Percentiles rank a stretch among this genome's conserved stretches.
These are phyloP conservation scores for Lutraria rhynchaena DNA, from an alignment of 1,140 invertebrate species.

Conservation along the genomic window DNA sequence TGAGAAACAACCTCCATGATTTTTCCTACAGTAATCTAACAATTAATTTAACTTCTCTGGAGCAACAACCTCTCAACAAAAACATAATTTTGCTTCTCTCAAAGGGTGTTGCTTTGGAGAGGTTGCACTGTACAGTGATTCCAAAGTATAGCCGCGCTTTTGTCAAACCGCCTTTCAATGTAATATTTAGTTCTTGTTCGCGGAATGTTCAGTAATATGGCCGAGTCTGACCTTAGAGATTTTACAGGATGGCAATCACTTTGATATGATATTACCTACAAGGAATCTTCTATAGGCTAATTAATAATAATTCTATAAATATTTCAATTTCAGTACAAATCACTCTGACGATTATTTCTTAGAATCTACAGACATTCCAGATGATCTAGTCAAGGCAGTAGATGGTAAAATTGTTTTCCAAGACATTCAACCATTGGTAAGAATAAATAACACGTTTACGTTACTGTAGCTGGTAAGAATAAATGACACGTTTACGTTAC, in stretches of 20 bases:
- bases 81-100: no score
- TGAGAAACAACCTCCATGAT: neutral
- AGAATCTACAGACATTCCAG: constrained; percentile 71
- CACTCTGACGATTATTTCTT: constrained; percentile 69
- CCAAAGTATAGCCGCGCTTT: neutral
- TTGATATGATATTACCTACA: no score
- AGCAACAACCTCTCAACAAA: no score
- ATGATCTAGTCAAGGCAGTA: constrained; percentile 67
- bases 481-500: neutral
- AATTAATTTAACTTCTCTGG: no score
- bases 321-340: constrained; percentile 65
- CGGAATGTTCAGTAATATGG: no score
- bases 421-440: constrained; percentile 65
- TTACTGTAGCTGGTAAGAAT: neutral
- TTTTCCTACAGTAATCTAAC: neutral
- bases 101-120: no score
- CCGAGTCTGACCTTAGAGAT: no score
- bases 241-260: no score
- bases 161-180: no score
- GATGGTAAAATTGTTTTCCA: constrained; percentile 67
- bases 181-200: no score
- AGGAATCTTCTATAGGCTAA: no score
- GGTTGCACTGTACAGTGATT: neutral
- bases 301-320: no score
- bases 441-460: neutral